Conservation (phyloP, 2,113 vertebrate genomes). For the Oreochromis spilurus region DNA sequence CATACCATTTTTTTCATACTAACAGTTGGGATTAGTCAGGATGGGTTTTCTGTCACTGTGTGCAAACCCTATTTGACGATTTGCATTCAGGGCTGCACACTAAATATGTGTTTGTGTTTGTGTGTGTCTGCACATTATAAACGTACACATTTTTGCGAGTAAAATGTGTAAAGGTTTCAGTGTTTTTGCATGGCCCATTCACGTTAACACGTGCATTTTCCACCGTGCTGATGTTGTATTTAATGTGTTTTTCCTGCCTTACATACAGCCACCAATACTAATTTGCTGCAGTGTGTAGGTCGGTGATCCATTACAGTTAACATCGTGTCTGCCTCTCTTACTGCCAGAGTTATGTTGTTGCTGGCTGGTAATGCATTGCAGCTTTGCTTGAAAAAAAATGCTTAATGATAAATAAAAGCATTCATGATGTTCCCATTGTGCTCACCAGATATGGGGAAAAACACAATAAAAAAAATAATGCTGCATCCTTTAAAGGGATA, state of each 20-base stretch:
- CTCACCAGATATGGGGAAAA: background rate
- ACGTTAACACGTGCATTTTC: background rate
- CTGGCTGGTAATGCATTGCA: background rate
- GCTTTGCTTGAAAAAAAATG: background rate
- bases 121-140: background rate
- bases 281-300: background rate
- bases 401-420: background rate
- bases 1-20: background rate
- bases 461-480: background rate
- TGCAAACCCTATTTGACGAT: background rate
- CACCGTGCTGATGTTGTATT: background rate
- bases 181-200: conserved; percentile 38
- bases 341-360: background rate
- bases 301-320: background rate
- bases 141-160: conserved; percentile 24
- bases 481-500: background rate
- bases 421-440: background rate
- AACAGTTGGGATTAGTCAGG: background rate
- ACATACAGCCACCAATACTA: background rate
- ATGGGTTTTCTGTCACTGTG: background rate
- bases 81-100: background rate
- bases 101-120: background rate
- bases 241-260: background rate
- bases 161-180: conserved; percentile 11
- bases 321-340: background rate